A percentile compares a stretch with the other conserved stretches of the same genome.
Evolutionary conservation across 1,140 invertebrate species (phyloP).

Genomic region (Oedothorax gibbosus): DNA sequence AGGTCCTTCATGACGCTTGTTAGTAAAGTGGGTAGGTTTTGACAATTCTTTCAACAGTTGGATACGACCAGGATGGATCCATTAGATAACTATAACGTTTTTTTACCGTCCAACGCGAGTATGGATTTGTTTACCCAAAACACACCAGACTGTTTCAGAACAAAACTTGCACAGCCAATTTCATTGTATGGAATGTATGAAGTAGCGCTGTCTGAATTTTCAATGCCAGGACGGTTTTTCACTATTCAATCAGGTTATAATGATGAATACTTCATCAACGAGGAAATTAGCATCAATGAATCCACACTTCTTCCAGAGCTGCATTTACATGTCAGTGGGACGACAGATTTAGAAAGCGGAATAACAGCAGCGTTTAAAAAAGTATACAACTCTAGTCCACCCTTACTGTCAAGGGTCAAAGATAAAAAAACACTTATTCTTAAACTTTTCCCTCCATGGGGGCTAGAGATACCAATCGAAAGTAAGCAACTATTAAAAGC

Average conservation of each 20-base stretch:
- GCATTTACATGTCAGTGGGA: too few species aligned
- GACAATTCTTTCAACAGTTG: slow-evolving; percentile 2
- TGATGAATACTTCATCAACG: too few species aligned
- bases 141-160: neutral
- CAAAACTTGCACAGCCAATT: neutral
- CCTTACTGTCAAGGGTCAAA: too few species aligned
- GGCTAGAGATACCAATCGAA: too few species aligned
- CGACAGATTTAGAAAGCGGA: too few species aligned
- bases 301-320: too few species aligned
- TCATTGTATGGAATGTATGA: neutral
- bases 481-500: too few species aligned
- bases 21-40: slow-evolving; percentile 2
- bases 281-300: too few species aligned
- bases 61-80: neutral
- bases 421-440: too few species aligned
- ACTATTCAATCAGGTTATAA: neutral
- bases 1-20: neutral
- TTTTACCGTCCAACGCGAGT: neutral
- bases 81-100: neutral
- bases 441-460: too few species aligned
- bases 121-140: neutral
- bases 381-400: too few species aligned
- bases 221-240: neutral
- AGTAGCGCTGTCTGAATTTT: neutral
- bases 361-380: too few species aligned